Evolutionary conservation across 2,113 vertebrate genomes (phyloP).

Genomic region (Lanius ludovicianus): DNA sequence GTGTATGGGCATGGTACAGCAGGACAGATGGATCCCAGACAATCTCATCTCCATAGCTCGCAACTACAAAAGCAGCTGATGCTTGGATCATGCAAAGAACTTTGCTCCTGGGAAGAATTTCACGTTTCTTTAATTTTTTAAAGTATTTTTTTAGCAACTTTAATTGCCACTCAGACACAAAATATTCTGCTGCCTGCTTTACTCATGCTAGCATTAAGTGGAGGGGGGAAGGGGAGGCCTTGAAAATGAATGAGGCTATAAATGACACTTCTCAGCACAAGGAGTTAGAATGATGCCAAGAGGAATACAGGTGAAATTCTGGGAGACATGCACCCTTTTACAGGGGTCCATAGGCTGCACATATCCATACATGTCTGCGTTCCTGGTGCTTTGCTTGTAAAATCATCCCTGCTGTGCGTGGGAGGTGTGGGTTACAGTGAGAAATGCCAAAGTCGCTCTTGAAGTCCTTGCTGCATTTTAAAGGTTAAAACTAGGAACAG

Average conservation of each 20-base stretch:
- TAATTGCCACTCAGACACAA: neutral
- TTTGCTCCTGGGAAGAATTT: neutral
- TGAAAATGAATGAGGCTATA: neutral
- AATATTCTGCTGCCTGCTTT: neutral
- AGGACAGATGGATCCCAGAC: neutral
- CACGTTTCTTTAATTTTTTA: neutral
- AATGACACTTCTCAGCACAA: neutral
- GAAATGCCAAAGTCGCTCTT: slow-evolving; percentile 38
- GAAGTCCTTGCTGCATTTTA: slow-evolving; percentile 45
- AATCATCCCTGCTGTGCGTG: slow-evolving; percentile 10
- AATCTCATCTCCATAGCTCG: neutral
- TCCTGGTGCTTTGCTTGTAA: neutral
- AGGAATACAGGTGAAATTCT: neutral
- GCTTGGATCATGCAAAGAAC: neutral
- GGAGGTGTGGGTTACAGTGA: slow-evolving; percentile 58
- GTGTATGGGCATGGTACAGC: neutral
- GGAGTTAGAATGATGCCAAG: neutral
- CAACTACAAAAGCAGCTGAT: neutral
- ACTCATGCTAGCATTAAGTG: neutral
- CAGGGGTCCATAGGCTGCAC: neutral
- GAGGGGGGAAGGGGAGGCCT: neutral
- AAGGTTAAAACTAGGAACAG: slow-evolving; percentile 59
- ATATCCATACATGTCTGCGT: neutral
- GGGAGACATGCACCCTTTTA: neutral
- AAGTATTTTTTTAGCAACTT: neutral